Evolutionary conservation across 2,113 vertebrate species (phyloP), one percentile per base, ranked within the genome.

Genomic region (Tragulus kanchil): DNA sequence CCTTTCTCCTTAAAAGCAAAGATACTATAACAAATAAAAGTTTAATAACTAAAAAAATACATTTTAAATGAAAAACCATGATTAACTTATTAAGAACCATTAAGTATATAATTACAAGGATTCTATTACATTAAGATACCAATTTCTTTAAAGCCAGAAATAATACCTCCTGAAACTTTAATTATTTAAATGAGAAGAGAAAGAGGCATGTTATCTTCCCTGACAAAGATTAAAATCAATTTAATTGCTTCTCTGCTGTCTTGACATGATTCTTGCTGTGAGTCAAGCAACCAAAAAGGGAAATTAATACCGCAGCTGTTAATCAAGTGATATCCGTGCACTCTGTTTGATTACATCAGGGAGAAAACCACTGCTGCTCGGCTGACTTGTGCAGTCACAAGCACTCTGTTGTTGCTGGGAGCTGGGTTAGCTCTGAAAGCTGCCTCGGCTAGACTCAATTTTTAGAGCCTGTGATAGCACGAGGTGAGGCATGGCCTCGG

Each of bases 161-260:
- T 99, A 99, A 99, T 99, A 98, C 98, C 98, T 98, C 97, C 98
- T 98, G 99, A 99, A 99, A 99, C 98, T 99, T 99, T 99, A 99
- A 99, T 99, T 99, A 99, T 99, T 99, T 99, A 98, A 99, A 99
- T 99, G 98, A 99, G 99, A 98, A 98, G 98, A 99, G 98, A 98
- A 98, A 98, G 98, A 98, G 98, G 98, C 98, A 98, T 98, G 99
- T 98, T 99, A 99, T 99, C 99, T 99, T 98, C 98, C 96, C 98
- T 98, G 98, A 99, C 98, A 99, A 99, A 99, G 99, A 99, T 99
- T 99, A 99, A 99, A 99, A 99, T 99, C 99, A 99, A 98, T 99
- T 99, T 99, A 99, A 99, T 99, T 99, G 99, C 99, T 99, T 99
- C 99, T 99, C 98, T 98, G 98, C 98, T 98, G 98, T 98, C 98